A percentile compares a stretch with the other conserved stretches of the same genome.
These are phyloP conservation scores for Drosophila nr. medialis DNA, from an alignment of 2,888 invertebrate species.

Conservation along the genomic window DNA sequence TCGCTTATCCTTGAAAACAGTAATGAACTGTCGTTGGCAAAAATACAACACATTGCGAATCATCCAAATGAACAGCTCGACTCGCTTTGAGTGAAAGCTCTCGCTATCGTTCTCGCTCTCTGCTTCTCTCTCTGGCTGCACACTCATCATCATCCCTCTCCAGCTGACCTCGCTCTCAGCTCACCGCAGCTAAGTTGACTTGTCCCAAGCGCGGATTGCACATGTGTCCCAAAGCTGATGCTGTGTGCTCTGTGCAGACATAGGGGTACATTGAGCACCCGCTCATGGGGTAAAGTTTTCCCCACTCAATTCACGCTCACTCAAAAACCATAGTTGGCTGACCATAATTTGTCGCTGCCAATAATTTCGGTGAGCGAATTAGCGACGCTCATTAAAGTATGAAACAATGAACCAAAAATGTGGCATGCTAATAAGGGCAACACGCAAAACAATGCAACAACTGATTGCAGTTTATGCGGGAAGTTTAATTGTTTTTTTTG, in stretches of 20 bases:
- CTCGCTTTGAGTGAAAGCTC: constrained; percentile 46
- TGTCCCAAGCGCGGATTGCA: not conserved
- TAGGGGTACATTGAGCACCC: constrained; percentile 2
- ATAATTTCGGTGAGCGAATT: not conserved
- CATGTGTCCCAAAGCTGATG: constrained; percentile 15
- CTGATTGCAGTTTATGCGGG: not conserved
- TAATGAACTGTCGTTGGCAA: constrained; percentile 71
- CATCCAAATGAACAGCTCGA: constrained; percentile 62
- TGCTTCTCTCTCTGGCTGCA: constrained; percentile 17
- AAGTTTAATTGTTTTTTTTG: not conserved
- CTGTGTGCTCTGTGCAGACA: constrained; percentile 24
- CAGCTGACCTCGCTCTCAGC: not conserved
- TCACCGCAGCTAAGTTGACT: constrained; percentile 5
- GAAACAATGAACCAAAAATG: not conserved
- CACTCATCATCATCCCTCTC: constrained; percentile 13
- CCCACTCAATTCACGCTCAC: constrained; percentile 5
- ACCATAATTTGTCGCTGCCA: not conserved
- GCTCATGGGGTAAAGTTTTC: not conserved
- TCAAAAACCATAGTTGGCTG: not conserved
- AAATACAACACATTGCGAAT: constrained; percentile 56
- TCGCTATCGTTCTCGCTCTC: not conserved
- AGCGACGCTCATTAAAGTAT: not conserved
- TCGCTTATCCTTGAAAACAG: constrained; percentile 75
- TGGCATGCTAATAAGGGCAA: not conserved
- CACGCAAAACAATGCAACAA: not conserved